phyloP scores from a whole-genome alignment of 2,113 vertebrate species.

The Leptodactylus fuscus region DNA sequence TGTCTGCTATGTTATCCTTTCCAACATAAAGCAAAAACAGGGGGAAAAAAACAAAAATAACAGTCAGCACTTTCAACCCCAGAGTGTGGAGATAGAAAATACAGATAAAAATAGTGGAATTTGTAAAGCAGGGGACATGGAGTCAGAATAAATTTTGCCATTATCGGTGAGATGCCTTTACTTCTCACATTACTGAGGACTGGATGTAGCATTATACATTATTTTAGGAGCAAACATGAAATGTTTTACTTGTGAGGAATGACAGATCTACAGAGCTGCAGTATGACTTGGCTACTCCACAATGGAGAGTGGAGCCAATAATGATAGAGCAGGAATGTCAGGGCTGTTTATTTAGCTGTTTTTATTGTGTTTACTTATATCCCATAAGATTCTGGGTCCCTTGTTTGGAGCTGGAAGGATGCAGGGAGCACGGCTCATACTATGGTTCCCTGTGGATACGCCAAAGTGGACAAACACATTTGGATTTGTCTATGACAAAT shows the following conservation, averaged over 20 bases:
- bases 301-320: not conserved
- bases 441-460: not conserved
- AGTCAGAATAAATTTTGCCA: not conserved
- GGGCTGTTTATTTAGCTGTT: slow-evolving; percentile 53
- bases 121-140: not conserved
- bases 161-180: not conserved
- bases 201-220: not conserved
- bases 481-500: not conserved
- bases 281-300: not conserved
- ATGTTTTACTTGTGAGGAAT: slow-evolving; percentile 2
- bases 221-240: slow-evolving; percentile 16
- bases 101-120: not conserved
- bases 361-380: slow-evolving; percentile 51
- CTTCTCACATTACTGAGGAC: not conserved
- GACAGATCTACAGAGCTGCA: not conserved
- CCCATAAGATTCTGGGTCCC: not conserved
- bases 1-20: not conserved
- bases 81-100: not conserved
- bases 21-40: no score
- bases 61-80: not conserved
- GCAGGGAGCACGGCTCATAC: not conserved
- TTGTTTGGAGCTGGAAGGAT: not conserved
- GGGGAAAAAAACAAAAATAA: no score
- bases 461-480: not conserved
- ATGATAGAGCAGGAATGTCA: slow-evolving; percentile 33